Percentiles rank a stretch among this genome's conserved stretches.
These are phyloP conservation scores for Gavialis gangeticus DNA, from an alignment of 2,113 vertebrate genomes.

Conservation along the genomic window DNA sequence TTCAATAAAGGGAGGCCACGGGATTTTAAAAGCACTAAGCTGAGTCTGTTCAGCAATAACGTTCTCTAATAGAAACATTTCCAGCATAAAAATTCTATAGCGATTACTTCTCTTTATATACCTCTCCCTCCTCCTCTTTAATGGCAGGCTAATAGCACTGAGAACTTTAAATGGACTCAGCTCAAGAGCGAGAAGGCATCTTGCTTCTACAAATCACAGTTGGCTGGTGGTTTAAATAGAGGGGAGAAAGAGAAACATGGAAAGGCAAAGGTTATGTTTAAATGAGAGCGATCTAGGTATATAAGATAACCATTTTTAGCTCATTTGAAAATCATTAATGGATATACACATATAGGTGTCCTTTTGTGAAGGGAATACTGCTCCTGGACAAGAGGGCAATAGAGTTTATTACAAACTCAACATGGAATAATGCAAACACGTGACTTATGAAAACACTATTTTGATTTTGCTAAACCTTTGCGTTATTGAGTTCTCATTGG, in stretches of 20 bases:
- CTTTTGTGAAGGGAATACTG: too few species aligned
- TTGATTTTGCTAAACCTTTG: background rate
- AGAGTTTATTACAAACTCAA: too few species aligned
- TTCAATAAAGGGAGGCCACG: background rate
- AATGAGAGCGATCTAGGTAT: too few species aligned
- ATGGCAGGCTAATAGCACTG: rapidly evolving
- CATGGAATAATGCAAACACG: too few species aligned
- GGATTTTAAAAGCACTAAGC: background rate
- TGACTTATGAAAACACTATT: too few species aligned
- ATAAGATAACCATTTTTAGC: too few species aligned
- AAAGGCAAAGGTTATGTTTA: too few species aligned
- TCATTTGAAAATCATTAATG: too few species aligned
- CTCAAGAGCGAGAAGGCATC: background rate
- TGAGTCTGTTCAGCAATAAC: background rate
- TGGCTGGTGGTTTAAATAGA: background rate
- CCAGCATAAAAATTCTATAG: background rate
- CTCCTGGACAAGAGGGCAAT: too few species aligned
- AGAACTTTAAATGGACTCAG: background rate
- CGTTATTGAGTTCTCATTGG: background rate
- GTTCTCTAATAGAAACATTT: background rate
- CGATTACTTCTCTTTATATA: background rate
- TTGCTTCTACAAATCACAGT: too few species aligned
- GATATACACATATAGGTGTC: too few species aligned
- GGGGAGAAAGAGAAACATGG: too few species aligned
- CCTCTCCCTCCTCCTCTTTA: background rate